Evolutionary conservation across 2,888 invertebrate species (phyloP).

Genomic region (Lepidocyrtoides sp.): DNA sequence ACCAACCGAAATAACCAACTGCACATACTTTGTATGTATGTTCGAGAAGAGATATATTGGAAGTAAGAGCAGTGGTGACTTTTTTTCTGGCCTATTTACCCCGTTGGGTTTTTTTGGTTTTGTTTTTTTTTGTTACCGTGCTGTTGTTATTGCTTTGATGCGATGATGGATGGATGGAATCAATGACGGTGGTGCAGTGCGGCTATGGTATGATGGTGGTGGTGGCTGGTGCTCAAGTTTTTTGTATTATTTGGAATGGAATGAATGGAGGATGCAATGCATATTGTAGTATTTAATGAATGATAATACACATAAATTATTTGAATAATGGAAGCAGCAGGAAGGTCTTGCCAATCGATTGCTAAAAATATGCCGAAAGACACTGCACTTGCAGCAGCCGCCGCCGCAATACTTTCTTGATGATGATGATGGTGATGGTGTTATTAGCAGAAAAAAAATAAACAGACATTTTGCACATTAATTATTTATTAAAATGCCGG

Average conservation of each 20-base stretch:
- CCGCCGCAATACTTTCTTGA: too few relatives aligned
- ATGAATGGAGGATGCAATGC: background rate
- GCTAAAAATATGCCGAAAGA: background rate
- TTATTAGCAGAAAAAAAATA: too few relatives aligned
- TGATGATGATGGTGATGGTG: too few relatives aligned
- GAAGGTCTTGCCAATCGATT: background rate
- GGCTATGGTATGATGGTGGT: background rate
- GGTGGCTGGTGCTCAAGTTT: conserved; percentile 14
- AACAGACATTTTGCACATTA: too few relatives aligned
- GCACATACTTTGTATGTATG: too few relatives aligned
- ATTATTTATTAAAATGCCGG: too few relatives aligned
- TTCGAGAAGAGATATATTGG: background rate
- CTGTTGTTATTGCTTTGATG: too few relatives aligned
- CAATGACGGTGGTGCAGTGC: background rate
- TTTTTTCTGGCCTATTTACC: conserved; percentile 66
- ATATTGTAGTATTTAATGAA: too few relatives aligned
- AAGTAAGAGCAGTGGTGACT: background rate
- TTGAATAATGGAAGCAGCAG: background rate
- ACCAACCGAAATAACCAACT: too few relatives aligned
- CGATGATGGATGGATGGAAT: background rate
- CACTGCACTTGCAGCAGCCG: too few relatives aligned
- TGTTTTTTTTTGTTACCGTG: background rate
- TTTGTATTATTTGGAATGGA: background rate
- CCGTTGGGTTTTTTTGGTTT: conserved; percentile 41
- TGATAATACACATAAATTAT: too few relatives aligned